Base-by-base conservation (phyloP, 2,888 invertebrate species). In the Tryphoninae sp. region DNA sequence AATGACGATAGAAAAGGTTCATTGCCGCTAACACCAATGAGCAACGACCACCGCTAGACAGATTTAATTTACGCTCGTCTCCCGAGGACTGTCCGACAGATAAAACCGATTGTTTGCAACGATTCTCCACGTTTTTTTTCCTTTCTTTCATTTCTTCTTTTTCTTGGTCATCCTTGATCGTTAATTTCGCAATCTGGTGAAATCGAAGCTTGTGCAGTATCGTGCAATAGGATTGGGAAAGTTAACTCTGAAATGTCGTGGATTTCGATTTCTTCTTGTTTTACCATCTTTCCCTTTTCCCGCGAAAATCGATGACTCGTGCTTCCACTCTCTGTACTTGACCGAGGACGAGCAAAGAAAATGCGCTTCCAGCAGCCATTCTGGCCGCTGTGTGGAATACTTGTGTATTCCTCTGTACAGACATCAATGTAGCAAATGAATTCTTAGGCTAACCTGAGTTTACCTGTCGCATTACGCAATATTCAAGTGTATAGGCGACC, bases 151-250 rank as follows among this genome's bases (percentile, higher is more conserved):
- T 13, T 45, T 45, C 45, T 45, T 13, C 45, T 13, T 45, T 45
- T 45, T 11, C 45, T 13, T 45, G 3, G 45, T 13, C 55, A 23
- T 45, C 0, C 45, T 13, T 45, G 3, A 13, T 13, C 55, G 40
- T 26, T 64, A n/a, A 23, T 68, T 68, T 61, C 76, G 76, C 67
- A 80, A 77, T 68, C 64, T 62, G 68, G 77, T 33, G 68, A 64
- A 68, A 68, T 33, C 61, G 45, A 19, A 42, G 53, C n/a, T 23
- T 4, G 42, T 33, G 42, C 55, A 61, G 74, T 83, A 65, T 83
- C 78, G 80, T 65, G 74, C 55, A 80, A 83, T 83, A 83, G 80
- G 65, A 83, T 83, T 81, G 83, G 80, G 83, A 83, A 81, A 83
- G 83, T 78, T 64, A 73, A 69, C 58, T 59, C 42, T 62, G 69